Percentiles rank a stretch among this genome's conserved stretches.
Evolutionary conservation across 2,797 vertebrate genomes (phyloP).

Genomic region (Mormyrops attenuatus): DNA sequence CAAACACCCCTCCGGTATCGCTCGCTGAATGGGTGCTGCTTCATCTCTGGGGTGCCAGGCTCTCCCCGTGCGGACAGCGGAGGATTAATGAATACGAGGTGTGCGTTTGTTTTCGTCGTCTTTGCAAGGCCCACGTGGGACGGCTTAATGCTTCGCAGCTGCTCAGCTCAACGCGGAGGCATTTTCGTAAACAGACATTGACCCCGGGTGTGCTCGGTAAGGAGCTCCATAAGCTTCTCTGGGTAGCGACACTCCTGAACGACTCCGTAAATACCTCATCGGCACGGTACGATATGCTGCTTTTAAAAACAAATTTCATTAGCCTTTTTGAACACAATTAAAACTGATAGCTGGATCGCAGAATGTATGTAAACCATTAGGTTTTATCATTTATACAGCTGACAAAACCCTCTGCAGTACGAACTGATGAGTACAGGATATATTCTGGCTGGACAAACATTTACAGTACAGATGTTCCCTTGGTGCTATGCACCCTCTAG

Average conservation of each 20-base stretch:
- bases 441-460: not conserved
- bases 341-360: not conserved
- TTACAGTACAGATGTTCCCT: not conserved
- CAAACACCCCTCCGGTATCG: not conserved
- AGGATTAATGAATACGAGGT: not conserved
- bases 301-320: not conserved
- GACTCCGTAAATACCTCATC: not conserved
- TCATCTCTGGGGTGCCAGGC: not conserved
- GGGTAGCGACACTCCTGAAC: not conserved
- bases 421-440: not conserved
- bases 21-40: not conserved
- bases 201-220: not conserved
- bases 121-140: not conserved
- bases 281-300: not conserved
- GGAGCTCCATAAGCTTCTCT: not conserved
- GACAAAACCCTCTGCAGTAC: not conserved
- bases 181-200: not conserved
- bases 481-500: not conserved
- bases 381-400: not conserved
- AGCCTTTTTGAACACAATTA: not conserved
- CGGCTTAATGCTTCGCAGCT: not conserved
- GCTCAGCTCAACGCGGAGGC: not conserved
- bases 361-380: not conserved
- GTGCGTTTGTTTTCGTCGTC: not conserved
- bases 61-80: not conserved